Percentiles rank a stretch among this genome's conserved stretches.
Conservation (phyloP, 2,888 invertebrate genomes). For the Epistrophe grossulariae region DNA sequence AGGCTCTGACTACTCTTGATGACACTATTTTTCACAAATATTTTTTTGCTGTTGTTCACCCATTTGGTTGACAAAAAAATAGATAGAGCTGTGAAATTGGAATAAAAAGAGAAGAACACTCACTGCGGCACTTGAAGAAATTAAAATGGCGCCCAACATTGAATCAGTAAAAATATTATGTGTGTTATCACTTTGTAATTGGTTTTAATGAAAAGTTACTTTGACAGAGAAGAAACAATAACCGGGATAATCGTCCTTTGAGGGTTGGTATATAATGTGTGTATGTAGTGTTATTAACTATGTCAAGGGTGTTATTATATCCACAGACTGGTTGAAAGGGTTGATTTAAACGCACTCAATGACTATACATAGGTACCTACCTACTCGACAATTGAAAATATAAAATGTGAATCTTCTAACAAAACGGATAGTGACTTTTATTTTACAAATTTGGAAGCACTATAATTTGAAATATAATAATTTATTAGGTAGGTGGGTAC, state of each 20-base stretch:
- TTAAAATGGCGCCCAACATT: conserved; percentile 49
- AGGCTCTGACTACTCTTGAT: conserved; percentile 16
- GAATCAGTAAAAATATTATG: conserved; percentile 36
- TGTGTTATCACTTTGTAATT: conserved; percentile 43
- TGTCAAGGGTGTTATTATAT: conserved; percentile 1
- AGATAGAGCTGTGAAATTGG: not conserved
- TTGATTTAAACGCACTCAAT: not conserved
- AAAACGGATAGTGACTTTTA: not conserved
- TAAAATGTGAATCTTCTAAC: not conserved
- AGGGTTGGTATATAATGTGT: not conserved
- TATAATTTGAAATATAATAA: not conserved
- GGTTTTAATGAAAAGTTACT: conserved; percentile 40
- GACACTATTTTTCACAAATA: not conserved
- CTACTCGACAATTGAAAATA: not conserved
- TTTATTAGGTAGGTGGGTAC: not conserved
- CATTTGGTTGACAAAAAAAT: conserved; percentile 11
- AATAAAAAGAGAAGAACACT: conserved; percentile 14
- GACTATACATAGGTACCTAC: not conserved
- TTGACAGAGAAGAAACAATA: not conserved
- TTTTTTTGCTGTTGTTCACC: not conserved
- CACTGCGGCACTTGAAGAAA: conserved; percentile 44
- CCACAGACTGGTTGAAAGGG: not conserved
- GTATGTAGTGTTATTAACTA: not conserved
- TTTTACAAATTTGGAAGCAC: not conserved
- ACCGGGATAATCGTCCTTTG: not conserved